Percentiles rank a stretch among this genome's conserved stretches.
Evolutionary conservation across 2,888 invertebrate species (phyloP).

Genomic region (Tipula helvola): DNA sequence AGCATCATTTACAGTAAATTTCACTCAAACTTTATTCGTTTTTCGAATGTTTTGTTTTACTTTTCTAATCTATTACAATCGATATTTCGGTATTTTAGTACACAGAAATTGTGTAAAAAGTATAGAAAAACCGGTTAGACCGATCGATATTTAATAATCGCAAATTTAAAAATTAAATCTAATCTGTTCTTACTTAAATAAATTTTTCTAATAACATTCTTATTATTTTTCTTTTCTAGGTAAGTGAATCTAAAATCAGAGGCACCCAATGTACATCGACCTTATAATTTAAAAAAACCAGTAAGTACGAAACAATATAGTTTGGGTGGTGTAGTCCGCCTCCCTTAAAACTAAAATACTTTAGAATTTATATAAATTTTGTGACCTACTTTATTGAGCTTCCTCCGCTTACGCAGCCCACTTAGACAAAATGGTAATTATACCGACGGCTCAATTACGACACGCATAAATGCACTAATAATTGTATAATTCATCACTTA

Average conservation of each 20-base stretch:
- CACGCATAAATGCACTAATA: background rate
- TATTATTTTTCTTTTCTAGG: background rate
- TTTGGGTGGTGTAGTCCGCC: background rate
- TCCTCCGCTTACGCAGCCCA: background rate
- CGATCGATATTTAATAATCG: too few relatives aligned
- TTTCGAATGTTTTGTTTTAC: too few relatives aligned
- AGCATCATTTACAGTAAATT: too few relatives aligned
- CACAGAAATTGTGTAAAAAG: too few relatives aligned
- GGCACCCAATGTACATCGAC: background rate
- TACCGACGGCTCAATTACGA: background rate
- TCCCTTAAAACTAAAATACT: too few relatives aligned
- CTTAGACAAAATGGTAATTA: background rate
- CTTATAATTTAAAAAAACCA: background rate
- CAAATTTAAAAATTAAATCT: too few relatives aligned
- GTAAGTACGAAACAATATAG: background rate
- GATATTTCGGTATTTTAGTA: too few relatives aligned
- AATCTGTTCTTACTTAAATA: background rate
- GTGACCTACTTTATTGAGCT: background rate
- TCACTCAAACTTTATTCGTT: too few relatives aligned
- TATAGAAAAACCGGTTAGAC: too few relatives aligned
- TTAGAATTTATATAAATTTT: too few relatives aligned
- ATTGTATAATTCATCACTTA: constrained; percentile 4
- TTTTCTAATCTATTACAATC: too few relatives aligned
- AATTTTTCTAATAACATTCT: background rate
- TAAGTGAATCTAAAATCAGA: background rate